phyloP scores from a whole-genome alignment of 2,888 invertebrate genomes.

The Lasiommata megera region DNA sequence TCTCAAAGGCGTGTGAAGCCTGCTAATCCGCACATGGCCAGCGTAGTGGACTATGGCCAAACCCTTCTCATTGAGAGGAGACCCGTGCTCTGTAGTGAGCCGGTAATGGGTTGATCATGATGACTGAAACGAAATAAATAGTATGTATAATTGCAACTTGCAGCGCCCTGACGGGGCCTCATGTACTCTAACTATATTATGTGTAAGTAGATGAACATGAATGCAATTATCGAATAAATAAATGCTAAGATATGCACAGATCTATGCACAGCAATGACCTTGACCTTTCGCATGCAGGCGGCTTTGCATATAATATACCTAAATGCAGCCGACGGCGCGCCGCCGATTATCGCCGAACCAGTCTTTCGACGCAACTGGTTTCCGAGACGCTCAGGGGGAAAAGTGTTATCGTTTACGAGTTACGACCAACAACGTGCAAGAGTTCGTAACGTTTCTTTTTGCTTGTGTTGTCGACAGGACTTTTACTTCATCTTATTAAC shows the following conservation, averaged over 20 bases:
- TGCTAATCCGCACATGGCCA: too few relatives aligned
- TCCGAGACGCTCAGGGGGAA: not conserved
- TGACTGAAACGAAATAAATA: too few relatives aligned
- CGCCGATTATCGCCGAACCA: not conserved
- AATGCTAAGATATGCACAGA: not conserved
- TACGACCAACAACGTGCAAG: constrained; percentile 1
- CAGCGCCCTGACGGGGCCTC: too few relatives aligned
- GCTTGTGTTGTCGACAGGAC: not conserved
- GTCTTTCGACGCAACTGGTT: not conserved
- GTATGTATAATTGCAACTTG: too few relatives aligned
- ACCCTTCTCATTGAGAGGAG: too few relatives aligned
- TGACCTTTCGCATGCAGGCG: constrained; percentile 8
- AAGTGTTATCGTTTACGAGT: constrained; percentile 3
- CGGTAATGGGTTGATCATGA: too few relatives aligned
- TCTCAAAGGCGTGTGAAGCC: too few relatives aligned
- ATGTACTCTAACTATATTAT: too few relatives aligned
- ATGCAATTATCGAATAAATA: not conserved
- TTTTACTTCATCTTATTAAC: not conserved
- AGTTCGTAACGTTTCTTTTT: not conserved
- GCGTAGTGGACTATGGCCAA: too few relatives aligned
- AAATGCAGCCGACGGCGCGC: not conserved
- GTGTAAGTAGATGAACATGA: too few relatives aligned
- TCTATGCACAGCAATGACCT: constrained; percentile 1
- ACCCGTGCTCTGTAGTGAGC: too few relatives aligned
- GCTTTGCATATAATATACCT: not conserved